phyloP scores from a whole-genome alignment of 2,113 vertebrate genomes.

The Scortum barcoo region DNA sequence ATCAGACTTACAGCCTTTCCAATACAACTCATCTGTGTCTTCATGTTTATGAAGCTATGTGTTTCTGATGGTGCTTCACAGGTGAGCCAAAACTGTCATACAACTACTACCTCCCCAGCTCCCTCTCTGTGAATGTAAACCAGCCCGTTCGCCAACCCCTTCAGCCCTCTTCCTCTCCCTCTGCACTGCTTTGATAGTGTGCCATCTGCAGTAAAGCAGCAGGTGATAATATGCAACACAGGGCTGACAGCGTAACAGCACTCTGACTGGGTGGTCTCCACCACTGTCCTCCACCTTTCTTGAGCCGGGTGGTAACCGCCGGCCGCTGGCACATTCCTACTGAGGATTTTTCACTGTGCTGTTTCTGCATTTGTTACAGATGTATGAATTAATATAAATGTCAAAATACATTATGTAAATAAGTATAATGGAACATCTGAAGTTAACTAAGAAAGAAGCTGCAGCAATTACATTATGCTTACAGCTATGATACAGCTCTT shows the following conservation, averaged over 20 bases:
- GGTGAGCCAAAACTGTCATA: background rate
- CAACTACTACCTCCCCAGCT: background rate
- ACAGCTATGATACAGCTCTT: background rate
- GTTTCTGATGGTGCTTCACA: background rate
- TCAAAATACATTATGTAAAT: conserved; percentile 10
- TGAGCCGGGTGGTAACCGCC: background rate
- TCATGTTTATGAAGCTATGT: no score
- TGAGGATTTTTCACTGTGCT: conserved; percentile 10
- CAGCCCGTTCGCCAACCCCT: background rate
- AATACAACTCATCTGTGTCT: no score
- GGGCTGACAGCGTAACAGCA: conserved; percentile 49
- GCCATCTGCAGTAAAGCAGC: conserved; percentile 76
- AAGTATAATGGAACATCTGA: conserved; percentile 4
- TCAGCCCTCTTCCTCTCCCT: conserved; percentile 6
- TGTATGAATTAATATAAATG: conserved; percentile 7
- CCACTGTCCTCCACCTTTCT: conserved; percentile 41
- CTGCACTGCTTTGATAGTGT: conserved; percentile 56
- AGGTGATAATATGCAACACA: conserved; percentile 68
- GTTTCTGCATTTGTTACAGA: conserved; percentile 1
- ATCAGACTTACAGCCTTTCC: no score
- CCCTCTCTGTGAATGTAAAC: background rate
- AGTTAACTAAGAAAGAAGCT: conserved; percentile 6
- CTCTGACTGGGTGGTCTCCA: conserved; percentile 76
- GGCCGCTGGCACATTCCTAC: conserved; percentile 21
- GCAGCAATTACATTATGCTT: background rate